These are phyloP conservation scores for Choloepus hoffmanni DNA, from an alignment of 2,113 vertebrate genomes.

Conservation along the genomic window DNA sequence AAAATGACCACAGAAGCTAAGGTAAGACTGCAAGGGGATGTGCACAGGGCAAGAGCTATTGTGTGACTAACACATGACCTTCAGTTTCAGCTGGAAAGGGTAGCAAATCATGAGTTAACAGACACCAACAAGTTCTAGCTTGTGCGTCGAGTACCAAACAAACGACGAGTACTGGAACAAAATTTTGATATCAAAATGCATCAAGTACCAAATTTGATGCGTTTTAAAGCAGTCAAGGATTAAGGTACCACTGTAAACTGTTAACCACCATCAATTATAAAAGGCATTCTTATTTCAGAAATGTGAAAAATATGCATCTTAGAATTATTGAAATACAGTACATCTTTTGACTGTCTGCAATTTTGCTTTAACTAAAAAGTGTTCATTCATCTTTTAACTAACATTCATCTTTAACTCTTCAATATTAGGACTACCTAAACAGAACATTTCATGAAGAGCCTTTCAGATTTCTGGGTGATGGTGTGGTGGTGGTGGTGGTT, in stretches of 20 bases:
- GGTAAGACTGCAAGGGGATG: no score
- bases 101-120: no score
- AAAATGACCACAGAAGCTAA: no score
- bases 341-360: background rate
- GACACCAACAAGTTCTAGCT: no score
- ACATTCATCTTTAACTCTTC: background rate
- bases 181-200: no score
- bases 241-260: background rate
- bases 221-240: background rate
- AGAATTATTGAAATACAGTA: background rate
- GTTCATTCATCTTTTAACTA: background rate
- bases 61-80: no score
- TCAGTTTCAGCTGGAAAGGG: no score
- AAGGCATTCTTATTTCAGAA: background rate
- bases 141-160: no score
- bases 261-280: slow-evolving; percentile 22
- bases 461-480: background rate
- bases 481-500: background rate
- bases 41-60: no score
- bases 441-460: background rate
- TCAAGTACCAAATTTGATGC: no score
- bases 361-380: slow-evolving; percentile 29
- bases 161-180: no score
- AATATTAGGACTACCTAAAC: background rate
- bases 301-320: background rate